These are phyloP conservation scores for Lycocerus yunnanus DNA, from an alignment of 2,888 invertebrate species.

Conservation along the genomic window DNA sequence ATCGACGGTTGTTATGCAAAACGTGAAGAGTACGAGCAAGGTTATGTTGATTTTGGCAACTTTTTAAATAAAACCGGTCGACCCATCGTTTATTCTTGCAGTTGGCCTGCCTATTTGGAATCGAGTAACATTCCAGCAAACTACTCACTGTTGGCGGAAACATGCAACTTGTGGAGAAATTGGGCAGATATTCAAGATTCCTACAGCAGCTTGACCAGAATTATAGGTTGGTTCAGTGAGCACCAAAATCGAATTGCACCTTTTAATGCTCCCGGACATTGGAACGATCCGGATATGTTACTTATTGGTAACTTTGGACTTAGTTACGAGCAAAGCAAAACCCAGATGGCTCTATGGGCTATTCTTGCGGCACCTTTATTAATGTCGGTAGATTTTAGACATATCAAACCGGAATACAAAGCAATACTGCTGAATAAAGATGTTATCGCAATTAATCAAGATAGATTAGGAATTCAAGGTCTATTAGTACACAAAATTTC, in stretches of 20 bases:
- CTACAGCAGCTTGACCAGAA: slow-evolving; percentile 60
- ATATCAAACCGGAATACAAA: slow-evolving; percentile 60
- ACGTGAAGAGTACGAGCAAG: slow-evolving; percentile 11
- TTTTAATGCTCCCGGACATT: slow-evolving; percentile 67
- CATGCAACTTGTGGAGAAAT: slow-evolving; percentile 69
- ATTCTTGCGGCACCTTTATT: slow-evolving; percentile 69
- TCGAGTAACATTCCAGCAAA: slow-evolving; percentile 60
- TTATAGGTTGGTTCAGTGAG: slow-evolving; percentile 64
- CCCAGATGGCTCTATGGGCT: slow-evolving; percentile 74
- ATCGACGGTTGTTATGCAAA: slow-evolving; percentile 74
- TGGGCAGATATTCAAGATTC: slow-evolving; percentile 68
- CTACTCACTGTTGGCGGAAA: slow-evolving; percentile 59
- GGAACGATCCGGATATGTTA: slow-evolving; percentile 73
- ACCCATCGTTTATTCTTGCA: slow-evolving; percentile 76
- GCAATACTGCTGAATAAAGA: slow-evolving; percentile 63
- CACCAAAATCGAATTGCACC: slow-evolving; percentile 61
- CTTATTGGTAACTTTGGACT: slow-evolving; percentile 63
- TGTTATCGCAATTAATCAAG: slow-evolving; percentile 67
- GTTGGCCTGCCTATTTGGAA: slow-evolving; percentile 77
- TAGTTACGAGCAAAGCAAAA: slow-evolving; percentile 65
- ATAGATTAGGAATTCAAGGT: slow-evolving; percentile 65
- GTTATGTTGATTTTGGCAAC: slow-evolving; percentile 69
- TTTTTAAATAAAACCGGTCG: slow-evolving; percentile 71
- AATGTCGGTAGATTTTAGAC: slow-evolving; percentile 66
- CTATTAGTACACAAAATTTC: slow-evolving; percentile 24